Evolutionary conservation across 1,140 invertebrate genomes (phyloP), one percentile per base, ranked within the genome.

Genomic region (Chionoecetes opilio): DNA sequence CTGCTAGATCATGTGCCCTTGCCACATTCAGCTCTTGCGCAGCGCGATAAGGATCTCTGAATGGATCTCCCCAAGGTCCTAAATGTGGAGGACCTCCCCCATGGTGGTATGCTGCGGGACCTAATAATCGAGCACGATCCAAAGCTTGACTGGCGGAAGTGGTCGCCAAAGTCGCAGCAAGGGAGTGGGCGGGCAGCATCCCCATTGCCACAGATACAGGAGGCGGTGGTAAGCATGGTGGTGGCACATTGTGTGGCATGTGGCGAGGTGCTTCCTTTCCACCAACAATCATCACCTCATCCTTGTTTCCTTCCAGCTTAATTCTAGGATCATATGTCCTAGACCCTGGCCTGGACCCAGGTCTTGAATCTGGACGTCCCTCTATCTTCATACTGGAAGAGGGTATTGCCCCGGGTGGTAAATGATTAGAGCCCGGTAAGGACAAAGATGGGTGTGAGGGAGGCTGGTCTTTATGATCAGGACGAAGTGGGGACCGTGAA

Each of bases 271-370:
- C 95, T 90, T 95, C 96, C 85, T 96, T 95, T 34, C 95, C 93
- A 46, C 96, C 96, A 90, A 95, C 96, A 87, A 96, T 95, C 95
- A 96, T 96, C 32, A 96, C 92, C 46, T 95, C 96, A 46, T 96
- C 95, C 38, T 95, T 95, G 41, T 41, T 95, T 37, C 88, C 87
- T 32, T 95, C 96, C 26, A 86, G 29, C 86, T 95, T 96, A 9
- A 94, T 63, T 37, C 96, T 88, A 32, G 37, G 93, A 85, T 94
- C 93, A n/a, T 82, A 86, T 11, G 96, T 94, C 37, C 96, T 91
- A 41, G 94, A 95, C n/a, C 93, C 92, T 6, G 95, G 95, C 53
- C 95, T 94, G 29, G 95, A 96, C 21, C 93, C 94, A 9, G 95
- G 95, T 46, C 75, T 87, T 34, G 95, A 96, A 82, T 96, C 95